These are phyloP conservation scores for Bugula neritina DNA, from an alignment of 2,888 invertebrate genomes.

Conservation along the genomic window DNA sequence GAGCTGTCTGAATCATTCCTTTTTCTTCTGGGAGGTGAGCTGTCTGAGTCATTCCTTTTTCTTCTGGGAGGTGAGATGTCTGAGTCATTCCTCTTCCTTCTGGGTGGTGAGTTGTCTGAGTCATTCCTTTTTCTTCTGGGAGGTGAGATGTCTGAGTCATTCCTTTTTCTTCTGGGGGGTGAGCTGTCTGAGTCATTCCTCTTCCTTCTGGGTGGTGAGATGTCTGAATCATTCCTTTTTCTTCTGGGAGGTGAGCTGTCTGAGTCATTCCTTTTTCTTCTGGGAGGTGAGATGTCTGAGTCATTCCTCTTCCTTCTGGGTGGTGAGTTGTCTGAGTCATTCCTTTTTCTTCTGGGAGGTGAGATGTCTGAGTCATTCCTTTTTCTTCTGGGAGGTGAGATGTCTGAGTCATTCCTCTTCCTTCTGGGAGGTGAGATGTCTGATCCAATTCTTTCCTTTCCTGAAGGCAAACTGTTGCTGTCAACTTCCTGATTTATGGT, in stretches of 20 bases:
- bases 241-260: slow-evolving; percentile 41
- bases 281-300: slow-evolving; percentile 44
- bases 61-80: slow-evolving; percentile 46
- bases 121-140: slow-evolving; percentile 33
- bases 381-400: slow-evolving; percentile 35
- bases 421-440: slow-evolving; percentile 31
- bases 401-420: slow-evolving; percentile 33
- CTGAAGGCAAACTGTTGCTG: too few relatives aligned
- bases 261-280: slow-evolving; percentile 41
- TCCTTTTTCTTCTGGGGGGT: slow-evolving; percentile 32
- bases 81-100: slow-evolving; percentile 41
- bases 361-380: slow-evolving; percentile 32
- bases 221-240: slow-evolving; percentile 35
- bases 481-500: too few relatives aligned
- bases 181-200: slow-evolving; percentile 33
- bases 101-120: slow-evolving; percentile 44
- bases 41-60: slow-evolving; percentile 37
- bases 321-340: slow-evolving; percentile 33
- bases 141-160: slow-evolving; percentile 33
- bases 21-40: slow-evolving; percentile 26
- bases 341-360: slow-evolving; percentile 32
- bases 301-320: slow-evolving; percentile 34
- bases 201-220: slow-evolving; percentile 37
- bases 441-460: neutral
- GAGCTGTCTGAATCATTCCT: slow-evolving; percentile 38